Evolutionary conservation across 2,888 invertebrate species (phyloP), one percentile per base, ranked within the genome.

Genomic region (Sarcophaga carnaria): DNA sequence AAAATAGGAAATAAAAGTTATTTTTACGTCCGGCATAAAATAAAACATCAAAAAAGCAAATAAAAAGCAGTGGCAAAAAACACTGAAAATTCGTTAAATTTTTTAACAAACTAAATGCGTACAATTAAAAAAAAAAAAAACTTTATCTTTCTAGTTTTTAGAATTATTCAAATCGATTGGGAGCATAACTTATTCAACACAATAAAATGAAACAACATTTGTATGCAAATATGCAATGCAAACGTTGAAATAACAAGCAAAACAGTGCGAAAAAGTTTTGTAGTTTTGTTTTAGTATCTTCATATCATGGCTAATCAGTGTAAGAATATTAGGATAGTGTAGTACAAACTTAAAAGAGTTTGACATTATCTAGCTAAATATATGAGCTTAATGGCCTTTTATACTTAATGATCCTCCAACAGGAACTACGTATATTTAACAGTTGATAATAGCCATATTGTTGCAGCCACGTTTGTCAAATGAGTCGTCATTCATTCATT

Each of bases 81-180:
- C n/a, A 47, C 8, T 22, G 72, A 78, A 78, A 69, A 20, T 63
- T 63, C 49, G 37, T 17, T 80, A 85, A 85, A 62, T 80, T 71
- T 22, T 22, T 62, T 69, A 81, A 80, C 80, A 4, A 85, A 77
- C 80, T 77, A 54, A 54, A 54, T 54, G 17, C 54, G 17, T 14
- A 27, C 72, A 85, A 85, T 80, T 85, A 81, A 37, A 37, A 37
- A 1, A 37, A 37, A 37, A 2, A 37, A 10, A 85, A 85, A 85
- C 77, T 85, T 85, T 81, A 49, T 74, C 85, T 45, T 80, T 17
- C 22, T 17, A 60, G 12, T 54, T 54, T 54, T 84, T 64, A 54
- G 47, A 47, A 22, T 49, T 66, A 37, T 54, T 71, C 49, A 72
- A 80, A 80, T 72, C 66, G 71, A 77, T 62, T 54, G 80, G 80